These are phyloP conservation scores for Corythaixoides concolor DNA, from an alignment of 2,113 vertebrate genomes.

Conservation along the genomic window DNA sequence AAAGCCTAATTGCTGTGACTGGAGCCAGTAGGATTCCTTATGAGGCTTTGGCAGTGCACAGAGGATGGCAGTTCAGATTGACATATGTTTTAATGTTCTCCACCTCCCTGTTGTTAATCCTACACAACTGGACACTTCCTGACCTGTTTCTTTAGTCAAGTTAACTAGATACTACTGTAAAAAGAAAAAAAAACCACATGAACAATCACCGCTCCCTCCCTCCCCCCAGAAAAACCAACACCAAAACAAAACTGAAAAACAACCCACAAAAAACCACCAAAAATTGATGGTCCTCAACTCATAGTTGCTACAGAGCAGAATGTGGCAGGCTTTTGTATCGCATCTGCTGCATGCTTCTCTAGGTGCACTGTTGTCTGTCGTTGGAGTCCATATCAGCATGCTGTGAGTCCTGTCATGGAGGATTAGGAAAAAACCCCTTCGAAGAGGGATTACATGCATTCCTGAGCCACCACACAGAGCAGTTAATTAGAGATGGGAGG, in stretches of 20 bases:
- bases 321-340: neutral
- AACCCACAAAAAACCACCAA: neutral
- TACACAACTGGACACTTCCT: neutral
- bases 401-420: constrained; percentile 17
- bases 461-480: constrained; percentile 16
- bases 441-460: constrained; percentile 39
- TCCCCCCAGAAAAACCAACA: no score
- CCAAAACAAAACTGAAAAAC: no score
- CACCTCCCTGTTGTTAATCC: neutral
- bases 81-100: neutral
- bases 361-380: neutral
- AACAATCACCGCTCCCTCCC: no score
- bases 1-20: neutral
- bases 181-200: neutral
- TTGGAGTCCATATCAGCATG: constrained; percentile 34
- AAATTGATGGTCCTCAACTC: neutral
- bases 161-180: neutral
- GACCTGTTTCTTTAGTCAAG: neutral
- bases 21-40: neutral
- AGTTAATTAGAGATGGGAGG: constrained; percentile 43
- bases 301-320: neutral
- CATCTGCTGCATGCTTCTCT: neutral
- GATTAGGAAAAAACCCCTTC: constrained; percentile 40
- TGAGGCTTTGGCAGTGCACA: neutral
- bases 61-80: neutral